phyloP scores from a whole-genome alignment of 1,140 invertebrate species.

The Forficula auricularia region DNA sequence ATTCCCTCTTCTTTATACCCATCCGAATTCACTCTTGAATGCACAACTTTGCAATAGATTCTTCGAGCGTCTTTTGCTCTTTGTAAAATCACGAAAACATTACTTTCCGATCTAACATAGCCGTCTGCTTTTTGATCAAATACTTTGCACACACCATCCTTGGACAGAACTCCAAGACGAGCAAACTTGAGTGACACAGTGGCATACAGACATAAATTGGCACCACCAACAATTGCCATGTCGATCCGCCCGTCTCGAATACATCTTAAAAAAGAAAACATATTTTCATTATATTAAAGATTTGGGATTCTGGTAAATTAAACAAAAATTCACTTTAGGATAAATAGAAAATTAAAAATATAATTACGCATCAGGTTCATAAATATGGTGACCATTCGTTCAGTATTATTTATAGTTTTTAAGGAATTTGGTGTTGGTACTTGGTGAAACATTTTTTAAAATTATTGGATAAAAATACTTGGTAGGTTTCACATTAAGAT shows the following conservation, averaged over 20 bases:
- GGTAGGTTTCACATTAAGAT: too few species aligned
- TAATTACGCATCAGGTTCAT: too few species aligned
- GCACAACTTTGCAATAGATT: constrained; percentile 37
- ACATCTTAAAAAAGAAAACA: too few species aligned
- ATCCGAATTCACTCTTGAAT: constrained; percentile 37
- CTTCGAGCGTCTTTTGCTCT: constrained; percentile 31
- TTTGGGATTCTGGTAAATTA: too few species aligned
- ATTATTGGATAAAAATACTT: too few species aligned
- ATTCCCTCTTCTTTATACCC: constrained; percentile 32
- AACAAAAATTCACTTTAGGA: too few species aligned
- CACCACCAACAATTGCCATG: constrained; percentile 38
- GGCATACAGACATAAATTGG: constrained; percentile 35
- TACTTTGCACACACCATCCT: constrained; percentile 46
- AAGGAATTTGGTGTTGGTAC: too few species aligned
- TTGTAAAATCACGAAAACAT: constrained; percentile 40
- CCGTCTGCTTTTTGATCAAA: constrained; percentile 50
- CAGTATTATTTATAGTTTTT: too few species aligned
- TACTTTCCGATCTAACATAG: constrained; percentile 43
- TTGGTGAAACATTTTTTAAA: too few species aligned
- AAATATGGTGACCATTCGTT: too few species aligned
- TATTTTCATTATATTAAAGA: too few species aligned
- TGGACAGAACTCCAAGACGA: constrained; percentile 39
- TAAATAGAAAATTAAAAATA: too few species aligned
- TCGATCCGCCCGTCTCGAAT: constrained; percentile 36
- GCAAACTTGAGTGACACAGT: constrained; percentile 34